Evolutionary conservation across 2,797 vertebrate genomes (phyloP), one percentile per base, ranked within the genome.

Genomic region (Acanthopagrus latus): DNA sequence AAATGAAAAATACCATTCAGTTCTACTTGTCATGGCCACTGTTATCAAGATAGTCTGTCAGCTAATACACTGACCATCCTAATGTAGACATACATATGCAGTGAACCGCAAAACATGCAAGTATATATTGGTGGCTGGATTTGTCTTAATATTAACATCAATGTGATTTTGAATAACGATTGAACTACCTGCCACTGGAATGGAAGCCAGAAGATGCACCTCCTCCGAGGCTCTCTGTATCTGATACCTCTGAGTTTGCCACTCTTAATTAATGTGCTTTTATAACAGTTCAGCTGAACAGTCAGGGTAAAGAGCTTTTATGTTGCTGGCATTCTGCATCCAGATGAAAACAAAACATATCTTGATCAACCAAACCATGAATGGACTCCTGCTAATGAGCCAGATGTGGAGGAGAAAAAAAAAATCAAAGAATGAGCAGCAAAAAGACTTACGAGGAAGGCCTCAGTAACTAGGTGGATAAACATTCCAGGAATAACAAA

Each of bases 321-420:
- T 74, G 54, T 60, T 44, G 27, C 29, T 52, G 38, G 20, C 23
- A 46, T 66, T 65, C 33, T 73, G 17, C 11, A 56, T 43, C 2
- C 44, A 70, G 11, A 70, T 47, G 33, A 38, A 50, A 63, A 66
- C 29, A 81, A 47, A 80, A 75, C 17, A 54, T 2, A 43, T 52
- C 25, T 38, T 70, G 47, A 55, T 16, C 48, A 75, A 76, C 64
- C 33, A 59, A 69, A 44, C 41, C 17, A 23, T 27, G 25, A 59
- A 41, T 48, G 27, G 52, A 48, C 16, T 12, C 8, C 38, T 57
- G 60, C 60, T 80, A 33, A 84, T 77, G 44, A 66, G 50, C 18
- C 47, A 73, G 9, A 69, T 44, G 69, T 1, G 2, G n/a, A 55
- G 50, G 20, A 64, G 64, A 27, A 69, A 60, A 67, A 25, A 69